These are phyloP conservation scores for Leptinotarsa rubiginosa DNA, from an alignment of 2,888 invertebrate species.

Conservation along the genomic window DNA sequence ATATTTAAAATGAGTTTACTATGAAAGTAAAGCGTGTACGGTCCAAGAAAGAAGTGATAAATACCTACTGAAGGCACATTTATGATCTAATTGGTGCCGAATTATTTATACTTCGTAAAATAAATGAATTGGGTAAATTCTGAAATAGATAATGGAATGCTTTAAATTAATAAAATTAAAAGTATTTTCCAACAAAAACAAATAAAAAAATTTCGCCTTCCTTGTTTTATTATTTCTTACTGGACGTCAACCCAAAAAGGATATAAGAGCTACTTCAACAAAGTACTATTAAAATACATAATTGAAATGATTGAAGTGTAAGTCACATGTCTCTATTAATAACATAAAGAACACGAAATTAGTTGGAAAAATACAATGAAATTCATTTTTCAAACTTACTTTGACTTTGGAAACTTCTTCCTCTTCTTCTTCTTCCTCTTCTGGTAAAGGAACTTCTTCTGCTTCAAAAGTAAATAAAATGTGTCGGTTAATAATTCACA, in stretches of 20 bases:
- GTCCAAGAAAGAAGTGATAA: slow-evolving; percentile 3
- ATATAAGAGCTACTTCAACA: slow-evolving; percentile 4
- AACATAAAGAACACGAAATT: slow-evolving; percentile 44
- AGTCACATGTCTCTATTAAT: slow-evolving; percentile 42
- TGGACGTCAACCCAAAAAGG: slow-evolving; percentile 7
- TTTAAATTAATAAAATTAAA: too few relatives aligned
- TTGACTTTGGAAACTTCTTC: slow-evolving; percentile 54
- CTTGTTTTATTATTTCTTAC: slow-evolving; percentile 1
- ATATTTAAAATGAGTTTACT: slow-evolving; percentile 20
- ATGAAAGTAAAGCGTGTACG: not conserved
- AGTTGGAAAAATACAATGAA: slow-evolving; percentile 30
- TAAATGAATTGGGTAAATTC: too few relatives aligned
- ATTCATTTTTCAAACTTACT: slow-evolving; percentile 49
- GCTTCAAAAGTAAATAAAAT: slow-evolving; percentile 47
- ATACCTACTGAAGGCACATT: not conserved
- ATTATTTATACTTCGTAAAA: not conserved
- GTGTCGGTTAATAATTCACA: not conserved
- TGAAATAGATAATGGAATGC: too few relatives aligned
- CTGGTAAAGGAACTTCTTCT: slow-evolving; percentile 50
- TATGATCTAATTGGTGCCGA: too few relatives aligned
- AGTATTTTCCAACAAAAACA: not conserved
- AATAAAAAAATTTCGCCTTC: not conserved
- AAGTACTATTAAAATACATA: slow-evolving; percentile 24
- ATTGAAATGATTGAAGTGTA: slow-evolving; percentile 25
- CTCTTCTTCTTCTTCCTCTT: slow-evolving; percentile 45